Percentiles rank a stretch among this genome's conserved stretches.
These are phyloP conservation scores for Notodonta dromedarius DNA, from an alignment of 2,888 invertebrate genomes.

Conservation along the genomic window DNA sequence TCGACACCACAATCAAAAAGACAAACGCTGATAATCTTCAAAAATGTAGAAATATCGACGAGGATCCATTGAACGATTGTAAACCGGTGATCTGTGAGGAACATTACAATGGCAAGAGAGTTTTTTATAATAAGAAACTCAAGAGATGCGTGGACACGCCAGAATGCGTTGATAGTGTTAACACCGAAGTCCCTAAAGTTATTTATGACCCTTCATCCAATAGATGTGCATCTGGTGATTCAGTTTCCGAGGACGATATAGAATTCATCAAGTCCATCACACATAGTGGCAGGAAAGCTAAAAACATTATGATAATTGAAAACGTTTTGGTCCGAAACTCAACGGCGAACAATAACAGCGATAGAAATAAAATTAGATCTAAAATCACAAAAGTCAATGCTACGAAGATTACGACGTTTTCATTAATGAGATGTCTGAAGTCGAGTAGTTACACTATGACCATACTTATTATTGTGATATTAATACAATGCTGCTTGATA, in stretches of 20 bases:
- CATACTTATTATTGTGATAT: constrained; percentile 46
- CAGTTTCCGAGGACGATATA: constrained; percentile 54
- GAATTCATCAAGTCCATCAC: constrained; percentile 51
- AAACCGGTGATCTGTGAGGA: constrained; percentile 67
- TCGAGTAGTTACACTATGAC: constrained; percentile 48
- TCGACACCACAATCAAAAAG: constrained; percentile 57
- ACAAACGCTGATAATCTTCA: constrained; percentile 33
- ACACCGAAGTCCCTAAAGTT: constrained; percentile 38
- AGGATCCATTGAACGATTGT: constrained; percentile 67
- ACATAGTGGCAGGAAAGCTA: constrained; percentile 38
- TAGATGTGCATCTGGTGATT: constrained; percentile 46
- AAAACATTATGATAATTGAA: constrained; percentile 56
- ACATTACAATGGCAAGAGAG: constrained; percentile 63
- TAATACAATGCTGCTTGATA: constrained; percentile 63
- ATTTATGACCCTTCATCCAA: constrained; percentile 61
- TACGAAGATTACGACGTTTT: constrained; percentile 11
- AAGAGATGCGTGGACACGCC: constrained; percentile 56
- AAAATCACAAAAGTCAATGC: neutral
- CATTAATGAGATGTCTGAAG: neutral
- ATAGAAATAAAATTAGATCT: neutral
- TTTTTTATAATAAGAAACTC: constrained; percentile 47
- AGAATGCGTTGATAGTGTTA: constrained; percentile 40
- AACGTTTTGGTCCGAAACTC: constrained; percentile 14
- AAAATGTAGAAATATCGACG: constrained; percentile 54
- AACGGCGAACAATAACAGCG: neutral